Conservation (phyloP, 2,113 vertebrate species). For the Turdus rufiventris region DNA sequence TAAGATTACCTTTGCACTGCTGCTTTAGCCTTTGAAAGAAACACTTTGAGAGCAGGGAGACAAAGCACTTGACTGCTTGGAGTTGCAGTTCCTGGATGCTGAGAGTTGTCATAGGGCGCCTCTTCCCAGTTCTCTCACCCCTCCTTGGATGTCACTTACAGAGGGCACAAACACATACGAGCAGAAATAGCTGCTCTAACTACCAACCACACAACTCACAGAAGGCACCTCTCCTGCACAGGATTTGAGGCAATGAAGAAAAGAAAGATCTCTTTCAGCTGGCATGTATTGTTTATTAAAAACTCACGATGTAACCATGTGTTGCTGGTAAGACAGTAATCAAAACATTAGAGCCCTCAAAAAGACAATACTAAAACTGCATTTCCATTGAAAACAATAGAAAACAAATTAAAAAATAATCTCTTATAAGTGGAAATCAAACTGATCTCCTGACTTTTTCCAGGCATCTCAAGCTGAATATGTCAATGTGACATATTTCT, state of each 20-base stretch:
- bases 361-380: background rate
- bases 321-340: background rate
- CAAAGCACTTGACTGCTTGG: background rate
- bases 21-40: background rate
- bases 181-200: background rate
- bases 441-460: background rate
- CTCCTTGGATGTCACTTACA: accelerated
- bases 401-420: background rate
- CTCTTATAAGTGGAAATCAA: background rate
- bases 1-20: background rate
- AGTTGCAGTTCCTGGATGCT: background rate
- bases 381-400: background rate
- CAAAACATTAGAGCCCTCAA: background rate
- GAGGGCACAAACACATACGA: accelerated
- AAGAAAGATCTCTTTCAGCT: background rate
- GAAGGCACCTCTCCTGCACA: accelerated
- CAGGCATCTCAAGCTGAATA: background rate
- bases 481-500: background rate
- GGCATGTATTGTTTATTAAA: background rate
- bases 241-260: background rate
- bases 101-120: accelerated
- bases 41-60: accelerated
- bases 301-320: background rate
- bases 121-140: background rate
- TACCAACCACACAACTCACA: no score